Conservation (phyloP, 2,113 vertebrate species). For the Vulpes ferrilata region DNA sequence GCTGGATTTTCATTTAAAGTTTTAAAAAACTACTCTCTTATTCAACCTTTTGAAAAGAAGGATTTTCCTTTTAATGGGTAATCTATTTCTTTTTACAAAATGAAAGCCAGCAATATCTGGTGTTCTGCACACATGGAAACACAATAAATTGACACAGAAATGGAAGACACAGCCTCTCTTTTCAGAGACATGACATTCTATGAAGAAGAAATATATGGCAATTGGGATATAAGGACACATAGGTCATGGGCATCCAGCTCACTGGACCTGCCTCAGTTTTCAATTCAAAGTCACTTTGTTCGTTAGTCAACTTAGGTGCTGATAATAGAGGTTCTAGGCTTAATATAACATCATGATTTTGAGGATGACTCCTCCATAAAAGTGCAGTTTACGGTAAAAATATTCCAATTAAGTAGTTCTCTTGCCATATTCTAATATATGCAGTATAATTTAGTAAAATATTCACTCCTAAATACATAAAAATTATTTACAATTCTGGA, state of each 20-base stretch:
- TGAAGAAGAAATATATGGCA: background rate
- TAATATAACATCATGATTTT: background rate
- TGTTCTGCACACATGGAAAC: background rate
- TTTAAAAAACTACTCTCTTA: constrained; percentile 35
- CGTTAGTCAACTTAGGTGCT: background rate
- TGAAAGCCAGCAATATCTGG: constrained; percentile 53
- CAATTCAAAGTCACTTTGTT: background rate
- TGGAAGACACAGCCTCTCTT: background rate
- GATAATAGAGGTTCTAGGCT: background rate
- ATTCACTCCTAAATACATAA: constrained; percentile 21
- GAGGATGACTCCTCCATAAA: constrained; percentile 17
- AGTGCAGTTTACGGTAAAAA: background rate
- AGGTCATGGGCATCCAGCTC: background rate
- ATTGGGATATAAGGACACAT: background rate
- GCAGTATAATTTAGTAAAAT: background rate
- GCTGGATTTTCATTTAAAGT: constrained; percentile 64
- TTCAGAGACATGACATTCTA: background rate
- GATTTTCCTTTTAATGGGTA: constrained; percentile 62
- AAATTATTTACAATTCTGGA: constrained; percentile 41
- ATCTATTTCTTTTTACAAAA: constrained; percentile 66
- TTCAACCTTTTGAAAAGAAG: constrained; percentile 64
- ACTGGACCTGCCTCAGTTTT: background rate
- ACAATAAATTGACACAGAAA: background rate
- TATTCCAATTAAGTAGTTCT: background rate
- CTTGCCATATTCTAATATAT: background rate